These are phyloP conservation scores for Actinostola sp. DNA, from an alignment of 92 coral and sea anemone genomes.

Conservation along the genomic window DNA sequence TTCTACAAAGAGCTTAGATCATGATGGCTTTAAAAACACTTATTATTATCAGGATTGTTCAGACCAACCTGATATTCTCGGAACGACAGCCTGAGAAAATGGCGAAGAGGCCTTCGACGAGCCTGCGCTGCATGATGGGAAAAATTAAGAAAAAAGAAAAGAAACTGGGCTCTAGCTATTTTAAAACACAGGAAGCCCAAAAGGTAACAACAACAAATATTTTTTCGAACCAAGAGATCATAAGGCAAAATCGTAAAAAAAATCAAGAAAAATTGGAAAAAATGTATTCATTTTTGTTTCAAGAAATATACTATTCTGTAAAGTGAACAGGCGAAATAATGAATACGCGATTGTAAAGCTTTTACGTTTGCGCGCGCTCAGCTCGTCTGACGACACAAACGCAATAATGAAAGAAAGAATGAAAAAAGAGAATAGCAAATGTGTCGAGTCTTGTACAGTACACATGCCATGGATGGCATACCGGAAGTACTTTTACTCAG, in stretches of 20 bases:
- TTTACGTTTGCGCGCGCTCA: conserved; percentile 3
- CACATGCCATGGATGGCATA: conserved; percentile 39
- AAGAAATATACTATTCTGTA: neutral
- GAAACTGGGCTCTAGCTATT: conserved; percentile 20
- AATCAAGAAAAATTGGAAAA: neutral
- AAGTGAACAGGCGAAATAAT: too few species aligned
- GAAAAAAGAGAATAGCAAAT: neutral
- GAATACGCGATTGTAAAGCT: neutral
- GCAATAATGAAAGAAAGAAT: neutral
- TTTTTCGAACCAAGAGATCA: too few species aligned
- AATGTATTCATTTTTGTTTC: neutral
- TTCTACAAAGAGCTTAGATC: neutral
- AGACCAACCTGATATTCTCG: conserved; percentile 53
- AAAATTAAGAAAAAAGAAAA: conserved; percentile 2
- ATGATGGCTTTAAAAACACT: conserved; percentile 44
- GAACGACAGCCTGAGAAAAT: conserved; percentile 74
- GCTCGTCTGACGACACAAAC: conserved; percentile 14
- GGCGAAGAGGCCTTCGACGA: conserved; percentile 73
- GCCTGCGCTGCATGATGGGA: conserved; percentile 66
- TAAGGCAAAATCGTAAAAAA: neutral
- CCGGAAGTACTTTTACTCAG: conserved; percentile 70
- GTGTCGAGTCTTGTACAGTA: neutral
- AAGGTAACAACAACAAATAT: neutral
- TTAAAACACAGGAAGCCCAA: conserved; percentile 49
- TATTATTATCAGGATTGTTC: conserved; percentile 27